Percentiles rank a stretch among this genome's conserved stretches.
Conservation (phyloP, 2,797 vertebrate species). For the Enteromius viviparus region DNA sequence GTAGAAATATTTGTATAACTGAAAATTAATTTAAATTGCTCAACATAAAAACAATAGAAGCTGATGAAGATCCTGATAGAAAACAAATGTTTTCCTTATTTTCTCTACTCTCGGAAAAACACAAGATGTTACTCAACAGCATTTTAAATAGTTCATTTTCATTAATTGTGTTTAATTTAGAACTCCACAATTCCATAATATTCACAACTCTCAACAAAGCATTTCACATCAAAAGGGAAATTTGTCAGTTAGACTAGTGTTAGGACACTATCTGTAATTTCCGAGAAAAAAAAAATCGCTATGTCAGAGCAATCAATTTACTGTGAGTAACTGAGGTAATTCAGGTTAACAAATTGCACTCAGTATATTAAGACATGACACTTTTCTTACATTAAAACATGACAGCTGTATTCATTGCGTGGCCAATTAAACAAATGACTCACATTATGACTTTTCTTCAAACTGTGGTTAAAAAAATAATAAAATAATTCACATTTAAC, state of each 20-base stretch:
- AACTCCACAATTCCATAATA: not conserved
- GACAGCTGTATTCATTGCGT: slow-evolving; percentile 3
- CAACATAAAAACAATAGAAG: not conserved
- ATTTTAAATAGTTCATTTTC: not conserved
- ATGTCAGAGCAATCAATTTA: slow-evolving; percentile 1
- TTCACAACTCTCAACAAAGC: not conserved
- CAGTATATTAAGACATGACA: not conserved
- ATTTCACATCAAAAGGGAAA: not conserved
- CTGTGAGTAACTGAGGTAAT: not conserved
- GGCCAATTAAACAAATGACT: slow-evolving; percentile 21
- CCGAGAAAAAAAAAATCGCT: not conserved
- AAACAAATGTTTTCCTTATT: not conserved
- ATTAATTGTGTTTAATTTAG: not conserved
- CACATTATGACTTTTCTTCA: slow-evolving; percentile 12
- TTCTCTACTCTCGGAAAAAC: not conserved
- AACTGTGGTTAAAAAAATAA: slow-evolving; percentile 15
- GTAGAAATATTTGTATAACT: not conserved
- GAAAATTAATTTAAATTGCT: not conserved
- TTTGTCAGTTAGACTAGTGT: not conserved
- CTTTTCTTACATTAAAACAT: slow-evolving; percentile 20
- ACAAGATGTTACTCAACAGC: not conserved
- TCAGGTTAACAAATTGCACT: slow-evolving; percentile 7
- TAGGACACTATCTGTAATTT: not conserved
- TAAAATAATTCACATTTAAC: not conserved
- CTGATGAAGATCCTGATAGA: not conserved